Percentiles rank a stretch among this genome's conserved stretches.
Conservation (phyloP, 2,888 invertebrate species). For the Acleris literana region DNA sequence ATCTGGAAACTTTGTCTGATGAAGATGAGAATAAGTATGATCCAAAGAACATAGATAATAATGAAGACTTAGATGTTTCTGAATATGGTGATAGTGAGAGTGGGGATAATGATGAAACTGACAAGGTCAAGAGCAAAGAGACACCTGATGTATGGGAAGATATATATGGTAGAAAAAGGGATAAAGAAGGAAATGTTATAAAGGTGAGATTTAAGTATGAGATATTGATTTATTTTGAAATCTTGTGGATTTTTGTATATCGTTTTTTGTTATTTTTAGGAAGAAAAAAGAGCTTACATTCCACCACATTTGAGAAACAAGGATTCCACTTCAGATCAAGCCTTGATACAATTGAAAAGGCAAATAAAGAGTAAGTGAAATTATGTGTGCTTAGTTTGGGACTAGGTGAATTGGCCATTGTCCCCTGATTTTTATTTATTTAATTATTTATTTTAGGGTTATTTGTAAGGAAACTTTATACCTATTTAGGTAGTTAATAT, state of each 20-base stretch:
- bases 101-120: constrained; percentile 37
- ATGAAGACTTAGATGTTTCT: constrained; percentile 38
- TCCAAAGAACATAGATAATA: constrained; percentile 39
- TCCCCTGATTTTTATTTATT: no score
- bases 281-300: constrained; percentile 86
- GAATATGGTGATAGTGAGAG: no score
- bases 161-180: constrained; percentile 95
- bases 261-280: constrained; percentile 50
- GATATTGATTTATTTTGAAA: neutral
- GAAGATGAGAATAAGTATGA: constrained; percentile 30
- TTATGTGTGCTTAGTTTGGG: neutral
- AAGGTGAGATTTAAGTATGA: constrained; percentile 65
- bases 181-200: constrained; percentile 91
- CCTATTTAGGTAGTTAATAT: no score
- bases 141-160: constrained; percentile 89
- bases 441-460: no score
- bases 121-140: constrained; percentile 50
- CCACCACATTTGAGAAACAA: constrained; percentile 91
- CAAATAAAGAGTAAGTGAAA: constrained; percentile 90
- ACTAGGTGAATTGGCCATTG: no score
- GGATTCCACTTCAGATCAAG: constrained; percentile 80
- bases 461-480: no score
- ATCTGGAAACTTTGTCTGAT: constrained; percentile 68
- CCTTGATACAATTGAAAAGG: constrained; percentile 87
- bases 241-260: neutral